These are phyloP conservation scores for Taeniopygia guttata DNA, from an alignment of 2,797 vertebrate genomes.

Conservation along the genomic window DNA sequence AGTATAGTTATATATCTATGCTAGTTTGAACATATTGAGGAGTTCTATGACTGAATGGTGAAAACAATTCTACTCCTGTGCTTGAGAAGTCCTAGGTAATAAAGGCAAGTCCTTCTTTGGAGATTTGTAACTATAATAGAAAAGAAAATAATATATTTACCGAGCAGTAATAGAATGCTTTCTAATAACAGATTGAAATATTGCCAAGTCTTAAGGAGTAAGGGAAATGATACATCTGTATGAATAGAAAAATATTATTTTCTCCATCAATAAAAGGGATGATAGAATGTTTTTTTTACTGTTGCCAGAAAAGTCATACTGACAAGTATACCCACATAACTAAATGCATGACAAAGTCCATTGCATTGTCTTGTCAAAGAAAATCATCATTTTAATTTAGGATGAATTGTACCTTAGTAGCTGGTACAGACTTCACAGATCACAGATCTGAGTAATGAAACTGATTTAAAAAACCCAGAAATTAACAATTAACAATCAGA, in stretches of 20 bases:
- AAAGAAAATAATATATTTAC: constrained; percentile 65
- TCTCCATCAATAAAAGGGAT: constrained; percentile 60
- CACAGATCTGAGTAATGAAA: constrained; percentile 36
- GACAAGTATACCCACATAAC: constrained; percentile 48
- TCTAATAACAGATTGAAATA: constrained; percentile 68
- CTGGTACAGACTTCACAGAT: constrained; percentile 16
- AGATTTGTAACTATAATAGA: constrained; percentile 25
- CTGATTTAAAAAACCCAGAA: constrained; percentile 3
- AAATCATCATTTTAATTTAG: constrained; percentile 55
- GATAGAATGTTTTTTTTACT: constrained; percentile 57
- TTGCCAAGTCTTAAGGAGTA: constrained; percentile 51
- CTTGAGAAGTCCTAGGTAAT: background rate
- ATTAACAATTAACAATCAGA: too few species aligned
- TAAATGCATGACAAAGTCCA: constrained; percentile 41
- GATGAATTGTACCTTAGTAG: constrained; percentile 39
- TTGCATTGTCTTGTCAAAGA: constrained; percentile 52
- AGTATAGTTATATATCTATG: background rate
- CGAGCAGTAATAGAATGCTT: constrained; percentile 56
- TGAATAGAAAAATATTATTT: constrained; percentile 57
- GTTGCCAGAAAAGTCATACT: constrained; percentile 64
- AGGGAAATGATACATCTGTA: constrained; percentile 42
- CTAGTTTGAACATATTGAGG: background rate
- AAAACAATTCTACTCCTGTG: background rate
- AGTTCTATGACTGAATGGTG: background rate
- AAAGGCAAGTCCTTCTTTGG: constrained; percentile 40